Evolutionary conservation across 1,140 invertebrate species (phyloP), one percentile per base, ranked within the genome.

Genomic region (Trichomalopsis sarcophagae): DNA sequence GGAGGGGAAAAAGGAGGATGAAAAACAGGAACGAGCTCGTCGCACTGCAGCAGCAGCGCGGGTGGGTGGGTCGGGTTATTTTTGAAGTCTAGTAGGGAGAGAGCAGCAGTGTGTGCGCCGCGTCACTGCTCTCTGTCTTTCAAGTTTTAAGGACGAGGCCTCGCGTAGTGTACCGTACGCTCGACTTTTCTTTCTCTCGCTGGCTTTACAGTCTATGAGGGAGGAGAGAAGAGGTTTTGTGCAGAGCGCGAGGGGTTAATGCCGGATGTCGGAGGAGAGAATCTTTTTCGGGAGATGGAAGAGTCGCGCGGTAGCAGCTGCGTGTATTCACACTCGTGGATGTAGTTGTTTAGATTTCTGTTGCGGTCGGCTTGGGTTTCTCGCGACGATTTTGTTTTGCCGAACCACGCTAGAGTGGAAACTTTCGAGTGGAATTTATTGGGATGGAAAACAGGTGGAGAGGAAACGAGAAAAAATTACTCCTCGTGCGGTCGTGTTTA

Each of bases 101-200:
- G 40, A 44, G 40, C 40, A 44, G 17, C 17, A 62, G 17, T 62
- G 21, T 62, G 47, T 50, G 17, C 17, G 5, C 55, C 55, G 55
- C 55, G 21, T 62, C 13, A 27, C 44, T 55, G 2, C 47, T 55
- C 44, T 23, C 44, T 79, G 77, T 66, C 77, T 79, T 79, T 66
- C 50, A 79, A 36, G 47, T 66, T 79, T 79, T 66, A 79, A 79
- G 50, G 77, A 33, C 77, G 50, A 79, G 75, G 44, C 44, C 69
- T 50, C 33, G 73, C 36, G 36, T 33, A 21, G 55, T 50, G 47
- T n/a, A n/a, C 21, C 55, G 55, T 62, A 62, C 69, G 69, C 69
- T 71, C 27, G 30, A 30, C 13, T 40, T 36, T n/a, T 40, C 30
- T 75, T 44, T 40, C 73, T 75, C 13, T 21, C 69, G 33, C 69